These are phyloP conservation scores for Drosophila prosaltans DNA, from an alignment of 1,140 invertebrate species.

Conservation along the genomic window DNA sequence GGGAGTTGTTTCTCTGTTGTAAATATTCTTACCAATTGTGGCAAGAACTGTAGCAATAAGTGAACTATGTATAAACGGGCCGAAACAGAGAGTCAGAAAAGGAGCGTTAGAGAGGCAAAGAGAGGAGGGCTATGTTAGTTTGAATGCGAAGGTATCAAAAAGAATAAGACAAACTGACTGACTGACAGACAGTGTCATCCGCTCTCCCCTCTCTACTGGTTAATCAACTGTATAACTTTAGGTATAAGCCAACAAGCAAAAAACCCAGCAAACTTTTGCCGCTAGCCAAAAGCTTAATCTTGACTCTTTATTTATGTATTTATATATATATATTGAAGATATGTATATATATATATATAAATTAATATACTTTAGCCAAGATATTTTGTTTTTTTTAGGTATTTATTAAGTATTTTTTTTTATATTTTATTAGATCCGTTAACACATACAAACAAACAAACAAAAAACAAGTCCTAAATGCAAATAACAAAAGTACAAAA, in stretches of 20 bases:
- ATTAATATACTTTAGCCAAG: conserved; percentile 42
- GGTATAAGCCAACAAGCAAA: conserved; percentile 19
- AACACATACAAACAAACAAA: conserved; percentile 37
- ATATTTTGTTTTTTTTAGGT: conserved; percentile 50
- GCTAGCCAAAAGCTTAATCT: conserved; percentile 50
- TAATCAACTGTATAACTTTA: conserved; percentile 37
- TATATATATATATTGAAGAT: background rate
- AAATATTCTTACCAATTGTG: conserved; percentile 25
- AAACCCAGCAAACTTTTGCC: conserved; percentile 60
- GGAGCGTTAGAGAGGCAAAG: background rate
- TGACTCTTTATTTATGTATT: conserved; percentile 21
- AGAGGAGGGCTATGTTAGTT: too few relatives aligned
- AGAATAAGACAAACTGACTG: too few relatives aligned
- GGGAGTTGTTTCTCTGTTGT: conserved; percentile 31
- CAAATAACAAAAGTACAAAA: conserved; percentile 82
- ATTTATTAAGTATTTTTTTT: conserved; percentile 75
- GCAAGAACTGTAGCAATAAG: background rate
- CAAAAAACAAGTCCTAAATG: conserved; percentile 72
- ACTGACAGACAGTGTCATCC: background rate
- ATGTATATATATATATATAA: conserved; percentile 44
- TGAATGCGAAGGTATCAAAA: background rate
- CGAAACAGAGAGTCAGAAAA: background rate
- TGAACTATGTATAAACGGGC: background rate
- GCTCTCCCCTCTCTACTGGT: background rate
- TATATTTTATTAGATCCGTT: conserved; percentile 64